Percentiles rank a stretch among this genome's conserved stretches.
These are phyloP conservation scores for Pampus argenteus DNA, from an alignment of 2,797 vertebrate genomes.

Conservation along the genomic window DNA sequence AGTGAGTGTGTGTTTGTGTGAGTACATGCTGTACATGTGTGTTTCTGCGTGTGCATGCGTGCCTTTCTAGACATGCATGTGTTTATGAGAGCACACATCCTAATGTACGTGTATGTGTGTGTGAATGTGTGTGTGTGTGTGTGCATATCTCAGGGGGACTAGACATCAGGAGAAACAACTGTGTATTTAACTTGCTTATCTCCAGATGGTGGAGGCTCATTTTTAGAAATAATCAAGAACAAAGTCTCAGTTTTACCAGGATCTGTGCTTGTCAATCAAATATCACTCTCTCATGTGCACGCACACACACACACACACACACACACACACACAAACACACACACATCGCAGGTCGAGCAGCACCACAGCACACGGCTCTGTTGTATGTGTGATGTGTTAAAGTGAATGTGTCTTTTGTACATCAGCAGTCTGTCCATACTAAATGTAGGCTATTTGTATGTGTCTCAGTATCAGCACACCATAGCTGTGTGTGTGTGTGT, in stretches of 20 bases:
- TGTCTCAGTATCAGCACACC: conserved; percentile 59
- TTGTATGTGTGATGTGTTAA: conserved; percentile 65
- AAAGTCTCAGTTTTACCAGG: conserved; percentile 65
- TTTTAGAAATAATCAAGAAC: conserved; percentile 75
- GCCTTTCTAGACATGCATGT: conserved; percentile 18
- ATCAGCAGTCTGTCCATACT: conserved; percentile 55
- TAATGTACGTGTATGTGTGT: conserved; percentile 52
- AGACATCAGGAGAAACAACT: conserved; percentile 85
- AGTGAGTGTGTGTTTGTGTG: conserved; percentile 67
- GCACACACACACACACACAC: conserved; percentile 19
- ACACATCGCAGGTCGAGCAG: conserved; percentile 25
- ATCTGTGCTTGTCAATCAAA: conserved; percentile 78
- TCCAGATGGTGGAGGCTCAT: conserved; percentile 83
- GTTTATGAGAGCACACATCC: conserved; percentile 24
- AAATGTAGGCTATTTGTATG: conserved; percentile 60
- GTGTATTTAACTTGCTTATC: conserved; percentile 86
- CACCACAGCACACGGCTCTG: conserved; percentile 8
- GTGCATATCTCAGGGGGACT: conserved; percentile 72
- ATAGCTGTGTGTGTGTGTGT: conserved; percentile 46
- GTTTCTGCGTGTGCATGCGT: conserved; percentile 10
- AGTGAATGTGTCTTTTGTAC: conserved; percentile 47
- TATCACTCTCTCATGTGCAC: conserved; percentile 11
- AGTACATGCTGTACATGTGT: conserved; percentile 48
- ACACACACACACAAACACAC: conserved; percentile 22
- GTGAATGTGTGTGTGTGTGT: conserved; percentile 57